Evolutionary conservation across 2,888 invertebrate species (phyloP), one percentile per base, ranked within the genome.

Genomic region (Caenorhabditis sp.): DNA sequence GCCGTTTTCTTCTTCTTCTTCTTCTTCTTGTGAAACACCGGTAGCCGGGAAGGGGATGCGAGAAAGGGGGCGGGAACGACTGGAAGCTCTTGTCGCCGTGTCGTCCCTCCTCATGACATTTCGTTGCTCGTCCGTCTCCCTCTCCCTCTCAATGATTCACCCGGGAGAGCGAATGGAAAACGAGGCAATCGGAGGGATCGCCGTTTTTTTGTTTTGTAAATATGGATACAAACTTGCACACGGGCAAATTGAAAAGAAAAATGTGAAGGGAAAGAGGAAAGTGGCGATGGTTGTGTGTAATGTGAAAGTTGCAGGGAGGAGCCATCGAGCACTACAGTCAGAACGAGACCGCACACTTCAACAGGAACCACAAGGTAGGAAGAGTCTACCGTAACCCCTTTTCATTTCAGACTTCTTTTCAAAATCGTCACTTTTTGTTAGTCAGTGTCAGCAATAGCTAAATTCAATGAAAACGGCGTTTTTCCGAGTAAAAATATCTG

Each of bases 271-370:
- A 22, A 35, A 22, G 1, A 11, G 11, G 6, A 32, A 24, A n/a
- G 13, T 24, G n/a, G n/a, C n/a, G n/a, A n/a, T n/a, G n/a, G n/a
- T n/a, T n/a, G n/a, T n/a, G 27, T 45, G 43, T 61, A 48, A 48
- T 45, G 8, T 17, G 6, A 7, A 37, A 13, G n/a, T 81, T 80
- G 17, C 79, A 83, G 83, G 80, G 78, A 11, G 61, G 73, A 39
- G 78, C 79, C 15, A 71, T 80, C 59, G 76, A 76, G 30, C 78
- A 80, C 35, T 86, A 85, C 68, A 82, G 79, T n/a, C 80, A 80
- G 27, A 83, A 84, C 48, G 80, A 80, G 41, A 81, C 83, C 30
- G 84, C 84, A 7, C 82, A 80, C 46, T 85, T 85, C 62, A 58
- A 80, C 35, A 58, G 85, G 24, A 72, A 76, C 8, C 83, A 83